A percentile compares a stretch with the other conserved stretches of the same genome.
Evolutionary conservation across 2,113 vertebrate species (phyloP).

Genomic region (Forbesichthys papilliferus): DNA sequence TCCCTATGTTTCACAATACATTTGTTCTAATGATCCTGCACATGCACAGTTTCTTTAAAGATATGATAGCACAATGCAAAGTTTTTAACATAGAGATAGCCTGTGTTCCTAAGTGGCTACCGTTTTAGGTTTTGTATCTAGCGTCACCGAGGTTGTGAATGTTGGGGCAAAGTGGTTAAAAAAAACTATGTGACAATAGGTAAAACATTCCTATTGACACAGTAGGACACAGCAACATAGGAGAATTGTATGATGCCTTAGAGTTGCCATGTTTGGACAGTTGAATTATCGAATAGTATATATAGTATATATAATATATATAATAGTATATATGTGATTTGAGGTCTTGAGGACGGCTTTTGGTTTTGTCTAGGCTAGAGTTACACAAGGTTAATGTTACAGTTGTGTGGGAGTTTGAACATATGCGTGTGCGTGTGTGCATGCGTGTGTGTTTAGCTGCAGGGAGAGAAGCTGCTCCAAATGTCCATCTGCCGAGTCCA

Average conservation of each 20-base stretch:
- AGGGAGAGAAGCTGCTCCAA: conserved; percentile 74
- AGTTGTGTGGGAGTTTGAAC: conserved; percentile 6
- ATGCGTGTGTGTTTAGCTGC: conserved; percentile 59
- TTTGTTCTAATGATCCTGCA: too few relatives aligned
- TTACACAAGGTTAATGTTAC: conserved; percentile 67
- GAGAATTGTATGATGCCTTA: conserved; percentile 42
- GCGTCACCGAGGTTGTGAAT: too few relatives aligned
- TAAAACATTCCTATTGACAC: too few relatives aligned
- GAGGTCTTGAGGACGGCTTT: conserved; percentile 51
- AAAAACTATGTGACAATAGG: too few relatives aligned
- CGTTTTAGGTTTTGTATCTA: too few relatives aligned
- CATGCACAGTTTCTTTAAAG: too few relatives aligned
- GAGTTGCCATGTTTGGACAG: conserved; percentile 58
- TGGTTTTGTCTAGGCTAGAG: conserved; percentile 41
- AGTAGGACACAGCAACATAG: conserved; percentile 39
- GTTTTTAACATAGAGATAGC: too few relatives aligned
- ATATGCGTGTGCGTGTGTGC: conserved; percentile 24
- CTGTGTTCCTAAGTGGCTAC: too few relatives aligned
- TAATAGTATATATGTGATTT: conserved; percentile 49
- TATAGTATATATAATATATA: too few relatives aligned
- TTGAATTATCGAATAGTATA: conserved; percentile 49
- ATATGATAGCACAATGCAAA: too few relatives aligned
- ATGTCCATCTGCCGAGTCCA: conserved; percentile 76
- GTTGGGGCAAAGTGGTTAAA: too few relatives aligned
- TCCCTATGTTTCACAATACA: too few relatives aligned